A percentile compares a stretch with the other conserved stretches of the same genome.
Evolutionary conservation across 2,797 vertebrate genomes (phyloP).

Genomic region (Melanotaenia pygmaea): DNA sequence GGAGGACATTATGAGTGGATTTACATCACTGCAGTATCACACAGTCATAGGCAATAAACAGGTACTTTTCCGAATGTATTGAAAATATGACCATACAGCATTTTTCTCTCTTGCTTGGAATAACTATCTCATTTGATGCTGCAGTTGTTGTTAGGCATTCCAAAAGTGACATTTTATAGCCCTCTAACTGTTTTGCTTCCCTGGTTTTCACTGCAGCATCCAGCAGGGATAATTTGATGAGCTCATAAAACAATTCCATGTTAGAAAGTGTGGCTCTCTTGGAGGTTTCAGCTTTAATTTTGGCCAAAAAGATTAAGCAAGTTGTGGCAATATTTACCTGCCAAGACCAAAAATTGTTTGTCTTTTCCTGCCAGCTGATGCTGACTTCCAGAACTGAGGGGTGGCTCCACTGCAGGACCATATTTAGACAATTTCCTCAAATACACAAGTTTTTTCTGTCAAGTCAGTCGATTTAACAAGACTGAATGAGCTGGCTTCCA

Average conservation of each 20-base stretch:
- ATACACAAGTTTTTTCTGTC: neutral
- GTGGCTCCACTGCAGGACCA: conserved; percentile 7
- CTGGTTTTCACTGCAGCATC: conserved; percentile 38
- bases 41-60: conserved; percentile 1
- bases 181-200: conserved; percentile 29
- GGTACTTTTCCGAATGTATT: conserved; percentile 9
- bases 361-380: conserved; percentile 35
- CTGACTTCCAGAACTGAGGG: conserved; percentile 28
- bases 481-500: neutral
- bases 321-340: conserved; percentile 37
- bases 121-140: conserved; percentile 8
- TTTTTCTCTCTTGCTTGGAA: conserved; percentile 11
- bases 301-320: conserved; percentile 27
- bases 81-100: neutral
- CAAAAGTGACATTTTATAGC: conserved; percentile 32
- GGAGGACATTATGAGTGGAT: conserved; percentile 3
- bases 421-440: neutral
- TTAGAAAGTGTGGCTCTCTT: conserved; percentile 22
- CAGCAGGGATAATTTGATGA: conserved; percentile 44
- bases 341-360: conserved; percentile 37
- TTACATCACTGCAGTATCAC: neutral
- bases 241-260: conserved; percentile 27
- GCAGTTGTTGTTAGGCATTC: conserved; percentile 34
- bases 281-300: conserved; percentile 25
- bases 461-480: neutral